A percentile compares a stretch with the other conserved stretches of the same genome.
phyloP scores from a whole-genome alignment of 2,888 invertebrate species.

The Brachyopa scutellaris region DNA sequence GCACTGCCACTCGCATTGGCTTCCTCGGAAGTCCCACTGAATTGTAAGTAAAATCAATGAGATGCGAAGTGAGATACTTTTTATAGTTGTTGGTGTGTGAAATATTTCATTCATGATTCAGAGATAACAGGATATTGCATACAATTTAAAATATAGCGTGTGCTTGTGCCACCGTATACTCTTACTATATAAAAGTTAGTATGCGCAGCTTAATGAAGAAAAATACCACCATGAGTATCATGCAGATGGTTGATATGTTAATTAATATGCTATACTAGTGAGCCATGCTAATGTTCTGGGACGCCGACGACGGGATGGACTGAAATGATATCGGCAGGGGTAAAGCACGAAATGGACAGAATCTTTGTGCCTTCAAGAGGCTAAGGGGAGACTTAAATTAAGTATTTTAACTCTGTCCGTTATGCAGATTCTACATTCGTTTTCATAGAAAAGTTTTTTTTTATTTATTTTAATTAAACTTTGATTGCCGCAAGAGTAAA shows the following conservation, averaged over 20 bases:
- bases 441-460: slow-evolving; percentile 29
- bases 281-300: slow-evolving; percentile 57
- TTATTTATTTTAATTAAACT: slow-evolving; percentile 39
- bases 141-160: slow-evolving; percentile 63
- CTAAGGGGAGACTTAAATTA: background rate
- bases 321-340: background rate
- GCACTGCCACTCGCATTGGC: background rate
- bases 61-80: slow-evolving; percentile 51
- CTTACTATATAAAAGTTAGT: slow-evolving; percentile 34
- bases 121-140: slow-evolving; percentile 71
- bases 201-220: slow-evolving; percentile 59
- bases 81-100: slow-evolving; percentile 30
- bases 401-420: slow-evolving; percentile 22
- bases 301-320: background rate
- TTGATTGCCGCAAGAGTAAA: slow-evolving; percentile 19
- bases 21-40: slow-evolving; percentile 16
- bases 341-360: slow-evolving; percentile 3
- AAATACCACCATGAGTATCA: slow-evolving; percentile 48
- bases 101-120: slow-evolving; percentile 71
- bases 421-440: slow-evolving; percentile 31
- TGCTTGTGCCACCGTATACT: background rate
- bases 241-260: slow-evolving; percentile 68
- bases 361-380: slow-evolving; percentile 1
- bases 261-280: slow-evolving; percentile 63
- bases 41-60: slow-evolving; percentile 65